Conservation (phyloP, 2,888 invertebrate species). For the Gastracanthus pulcherrimus region DNA sequence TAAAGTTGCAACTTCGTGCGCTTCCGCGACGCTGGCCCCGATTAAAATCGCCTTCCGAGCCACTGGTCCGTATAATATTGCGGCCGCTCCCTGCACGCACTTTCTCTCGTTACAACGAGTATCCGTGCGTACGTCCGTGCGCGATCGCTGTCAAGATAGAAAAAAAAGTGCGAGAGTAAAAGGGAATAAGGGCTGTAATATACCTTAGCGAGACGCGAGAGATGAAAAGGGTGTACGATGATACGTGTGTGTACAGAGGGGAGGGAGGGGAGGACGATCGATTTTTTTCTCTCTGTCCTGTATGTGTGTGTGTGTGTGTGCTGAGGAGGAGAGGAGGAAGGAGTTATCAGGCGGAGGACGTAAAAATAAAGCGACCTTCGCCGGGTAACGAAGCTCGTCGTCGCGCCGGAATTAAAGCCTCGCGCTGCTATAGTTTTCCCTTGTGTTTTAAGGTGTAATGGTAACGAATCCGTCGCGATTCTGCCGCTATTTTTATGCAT, state of each 20-base stretch:
- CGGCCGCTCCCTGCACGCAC: slow-evolving; percentile 6
- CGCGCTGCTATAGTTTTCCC: background rate
- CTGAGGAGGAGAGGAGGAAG: background rate
- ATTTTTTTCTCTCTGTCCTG: background rate
- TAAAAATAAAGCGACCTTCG: slow-evolving; percentile 41
- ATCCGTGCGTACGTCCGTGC: background rate
- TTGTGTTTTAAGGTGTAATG: background rate
- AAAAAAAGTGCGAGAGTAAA: background rate
- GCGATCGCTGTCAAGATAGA: background rate
- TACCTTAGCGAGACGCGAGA: background rate
- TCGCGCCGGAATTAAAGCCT: slow-evolving; percentile 23
- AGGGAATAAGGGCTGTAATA: background rate
- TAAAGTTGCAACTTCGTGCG: background rate
- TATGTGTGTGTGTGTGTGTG: background rate
- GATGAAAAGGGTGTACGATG: background rate
- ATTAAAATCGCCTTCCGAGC: slow-evolving; percentile 43
- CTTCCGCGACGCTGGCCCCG: slow-evolving; percentile 25
- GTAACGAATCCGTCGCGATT: background rate
- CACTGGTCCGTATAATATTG: slow-evolving; percentile 51
- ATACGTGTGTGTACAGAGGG: too few relatives aligned
- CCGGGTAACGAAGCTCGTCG: slow-evolving; percentile 29
- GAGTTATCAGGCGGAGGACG: background rate
- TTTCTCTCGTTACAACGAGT: background rate
- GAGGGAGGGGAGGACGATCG: background rate
- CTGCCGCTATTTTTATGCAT: background rate